Conservation (phyloP, 2,797 vertebrate species). For the Lepilemur ruficaudatus region DNA sequence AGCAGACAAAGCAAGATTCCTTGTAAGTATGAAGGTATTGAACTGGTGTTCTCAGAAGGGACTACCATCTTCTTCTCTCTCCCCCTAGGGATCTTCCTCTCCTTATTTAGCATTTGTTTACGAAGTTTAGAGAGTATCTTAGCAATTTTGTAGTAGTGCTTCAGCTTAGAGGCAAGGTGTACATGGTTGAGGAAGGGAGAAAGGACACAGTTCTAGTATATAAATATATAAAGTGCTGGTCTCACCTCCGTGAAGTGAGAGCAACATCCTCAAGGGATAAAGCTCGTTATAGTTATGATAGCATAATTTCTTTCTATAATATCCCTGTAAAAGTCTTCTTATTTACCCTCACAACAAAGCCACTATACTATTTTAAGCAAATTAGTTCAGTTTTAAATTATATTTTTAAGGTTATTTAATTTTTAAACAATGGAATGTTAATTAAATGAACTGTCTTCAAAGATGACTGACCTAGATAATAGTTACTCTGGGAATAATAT, state of each 20-base stretch:
- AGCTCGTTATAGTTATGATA: conserved; percentile 15
- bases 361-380: conserved; percentile 45
- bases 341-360: conserved; percentile 21
- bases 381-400: conserved; percentile 28
- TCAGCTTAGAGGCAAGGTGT: conserved; percentile 35
- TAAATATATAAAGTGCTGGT: background rate
- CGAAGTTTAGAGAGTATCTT: conserved; percentile 52
- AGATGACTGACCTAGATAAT: conserved; percentile 31
- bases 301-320: conserved; percentile 30
- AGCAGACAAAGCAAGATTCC: conserved; percentile 37
- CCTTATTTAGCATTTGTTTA: conserved; percentile 74
- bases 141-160: conserved; percentile 67
- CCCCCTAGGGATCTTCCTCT: conserved; percentile 38
- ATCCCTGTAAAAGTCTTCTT: conserved; percentile 36
- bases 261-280: background rate
- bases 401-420: conserved; percentile 51
- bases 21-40: conserved; percentile 50
- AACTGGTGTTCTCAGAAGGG: conserved; percentile 53
- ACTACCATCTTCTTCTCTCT: conserved; percentile 57
- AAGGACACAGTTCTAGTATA: background rate
- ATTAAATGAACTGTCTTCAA: conserved; percentile 48
- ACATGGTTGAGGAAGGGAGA: conserved; percentile 36
- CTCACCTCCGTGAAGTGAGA: conserved; percentile 24
- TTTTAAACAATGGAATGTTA: conserved; percentile 57
- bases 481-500: conserved; percentile 39